These are phyloP conservation scores for Ctenopoma multispine DNA, from an alignment of 2,797 vertebrate species.

Conservation along the genomic window DNA sequence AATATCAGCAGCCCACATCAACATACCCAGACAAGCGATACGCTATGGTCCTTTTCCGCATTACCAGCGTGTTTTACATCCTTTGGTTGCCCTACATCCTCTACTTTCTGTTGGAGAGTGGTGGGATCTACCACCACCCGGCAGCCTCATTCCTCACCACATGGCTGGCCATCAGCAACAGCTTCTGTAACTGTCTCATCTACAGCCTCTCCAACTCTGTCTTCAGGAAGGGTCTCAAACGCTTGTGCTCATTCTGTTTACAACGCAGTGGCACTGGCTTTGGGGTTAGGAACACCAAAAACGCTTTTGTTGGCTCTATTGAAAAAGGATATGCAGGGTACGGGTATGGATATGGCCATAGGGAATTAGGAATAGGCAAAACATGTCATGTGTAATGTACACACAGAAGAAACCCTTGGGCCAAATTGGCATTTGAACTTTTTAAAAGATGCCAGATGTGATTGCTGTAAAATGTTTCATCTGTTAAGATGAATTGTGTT, in stretches of 20 bases:
- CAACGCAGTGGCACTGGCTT: conserved; percentile 78
- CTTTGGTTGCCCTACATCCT: conserved; percentile 98
- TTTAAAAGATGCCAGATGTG: conserved; percentile 30
- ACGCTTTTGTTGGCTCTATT: conserved; percentile 82
- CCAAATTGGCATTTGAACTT: conserved; percentile 38
- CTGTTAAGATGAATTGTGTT: conserved; percentile 35
- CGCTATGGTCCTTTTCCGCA: conserved; percentile 96
- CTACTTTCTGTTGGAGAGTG: conserved; percentile 97
- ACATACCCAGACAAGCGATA: conserved; percentile 94
- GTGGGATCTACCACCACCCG: conserved; percentile 89
- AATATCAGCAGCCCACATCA: conserved; percentile 83
- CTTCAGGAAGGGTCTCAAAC: conserved; percentile 96
- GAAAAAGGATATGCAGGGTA: conserved; percentile 74
- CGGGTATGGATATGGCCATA: conserved; percentile 63
- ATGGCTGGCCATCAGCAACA: conserved; percentile 99
- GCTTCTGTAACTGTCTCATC: conserved; percentile 99
- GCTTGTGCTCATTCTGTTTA: conserved; percentile 92
- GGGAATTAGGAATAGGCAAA: conserved; percentile 71
- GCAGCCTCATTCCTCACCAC: conserved; percentile 95
- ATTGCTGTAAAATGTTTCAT: conserved; percentile 52
- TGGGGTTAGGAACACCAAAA: conserved; percentile 82
- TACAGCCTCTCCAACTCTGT: conserved; percentile 99
- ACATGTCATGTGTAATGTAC: conserved; percentile 81
- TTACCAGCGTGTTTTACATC: conserved; percentile 98
- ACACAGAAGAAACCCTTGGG: conserved; percentile 17